Evolutionary conservation across 2,888 invertebrate genomes (phyloP).

Genomic region (Epinotia bilunana): DNA sequence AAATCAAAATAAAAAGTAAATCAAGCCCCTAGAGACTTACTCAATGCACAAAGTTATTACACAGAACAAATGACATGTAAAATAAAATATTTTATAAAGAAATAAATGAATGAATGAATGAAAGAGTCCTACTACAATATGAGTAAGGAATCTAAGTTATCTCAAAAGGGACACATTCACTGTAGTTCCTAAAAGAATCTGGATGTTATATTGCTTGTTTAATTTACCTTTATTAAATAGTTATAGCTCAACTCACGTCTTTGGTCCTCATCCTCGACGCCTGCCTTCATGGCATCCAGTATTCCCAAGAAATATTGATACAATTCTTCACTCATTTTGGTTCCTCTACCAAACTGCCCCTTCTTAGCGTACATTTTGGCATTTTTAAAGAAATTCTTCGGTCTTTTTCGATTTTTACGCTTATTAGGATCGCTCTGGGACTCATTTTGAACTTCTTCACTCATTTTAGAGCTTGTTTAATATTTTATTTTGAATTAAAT

Average conservation of each 20-base stretch:
- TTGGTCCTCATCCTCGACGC: slow-evolving; percentile 88
- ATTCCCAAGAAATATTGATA: slow-evolving; percentile 91
- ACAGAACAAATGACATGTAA: too few relatives aligned
- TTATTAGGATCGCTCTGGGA: slow-evolving; percentile 60
- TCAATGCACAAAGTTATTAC: too few relatives aligned
- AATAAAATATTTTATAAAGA: too few relatives aligned
- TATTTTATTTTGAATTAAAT: slow-evolving; percentile 1
- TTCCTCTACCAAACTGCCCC: slow-evolving; percentile 89
- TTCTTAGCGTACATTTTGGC: slow-evolving; percentile 91
- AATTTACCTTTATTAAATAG: slow-evolving; percentile 25
- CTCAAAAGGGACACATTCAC: slow-evolving; percentile 1
- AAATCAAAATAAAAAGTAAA: too few relatives aligned
- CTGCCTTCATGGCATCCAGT: slow-evolving; percentile 88
- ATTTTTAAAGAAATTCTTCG: slow-evolving; percentile 87
- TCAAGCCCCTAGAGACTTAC: too few relatives aligned
- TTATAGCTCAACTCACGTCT: slow-evolving; percentile 81
- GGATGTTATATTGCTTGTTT: neutral
- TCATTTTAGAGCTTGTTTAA: slow-evolving; percentile 56
- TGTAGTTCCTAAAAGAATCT: neutral
- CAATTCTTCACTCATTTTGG: slow-evolving; percentile 88
- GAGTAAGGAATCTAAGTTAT: too few relatives aligned
- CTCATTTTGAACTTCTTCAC: slow-evolving; percentile 54
- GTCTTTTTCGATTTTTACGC: slow-evolving; percentile 85
- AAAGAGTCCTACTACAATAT: too few relatives aligned
- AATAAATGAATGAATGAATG: too few relatives aligned